Evolutionary conservation across 2,113 vertebrate genomes (phyloP), one percentile per base, ranked within the genome.

Genomic region (Clarias macrocephalus): DNA sequence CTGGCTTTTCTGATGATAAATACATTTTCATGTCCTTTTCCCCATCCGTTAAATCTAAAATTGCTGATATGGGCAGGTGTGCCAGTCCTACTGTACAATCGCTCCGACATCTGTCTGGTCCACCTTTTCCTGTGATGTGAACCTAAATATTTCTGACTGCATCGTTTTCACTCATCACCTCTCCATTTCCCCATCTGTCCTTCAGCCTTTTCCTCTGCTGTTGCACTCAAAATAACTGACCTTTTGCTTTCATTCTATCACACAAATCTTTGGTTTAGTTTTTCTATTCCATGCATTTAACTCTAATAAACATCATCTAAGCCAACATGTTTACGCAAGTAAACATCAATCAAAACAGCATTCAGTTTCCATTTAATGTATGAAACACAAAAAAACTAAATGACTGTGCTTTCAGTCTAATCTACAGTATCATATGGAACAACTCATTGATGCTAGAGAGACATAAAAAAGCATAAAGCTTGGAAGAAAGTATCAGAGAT

Each of bases 161-260:
- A 60, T 18, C 62, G 15, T 70, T 37, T n/a, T 60, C 63, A 2
- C 60, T 60, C 25, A 48, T 9, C 59, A 68, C 63, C 66, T 37
- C 73, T 23, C 70, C 33, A 60, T 25, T 12, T 79, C 85, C 62
- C 65, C 19, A 37, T 59, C 37, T 68, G 77, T 83, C 82, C 33
- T 84, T 79, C 62, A 63, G 23, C 75, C 82, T 28, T 19, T 62
- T 86, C 80, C 52, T 87, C 9, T 63, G 66, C 73, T 70, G 73
- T 57, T 70, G 72, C 72, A 62, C 81, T 76, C 85, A 54, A 80
- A 90, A 88, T 76, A 82, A 77, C 42, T 80, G 70, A 80, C 75
- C 84, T 86, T 84, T 77, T 83, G 65, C 37, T 54, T 88, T 57
- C 37, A 10, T 59, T 56, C 57, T 25, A 21, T 0, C 33, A 62